Percentiles rank a stretch among this genome's conserved stretches.
phyloP scores from a whole-genome alignment of 2,797 vertebrate species.

The Zenarchopterus dispar region DNA sequence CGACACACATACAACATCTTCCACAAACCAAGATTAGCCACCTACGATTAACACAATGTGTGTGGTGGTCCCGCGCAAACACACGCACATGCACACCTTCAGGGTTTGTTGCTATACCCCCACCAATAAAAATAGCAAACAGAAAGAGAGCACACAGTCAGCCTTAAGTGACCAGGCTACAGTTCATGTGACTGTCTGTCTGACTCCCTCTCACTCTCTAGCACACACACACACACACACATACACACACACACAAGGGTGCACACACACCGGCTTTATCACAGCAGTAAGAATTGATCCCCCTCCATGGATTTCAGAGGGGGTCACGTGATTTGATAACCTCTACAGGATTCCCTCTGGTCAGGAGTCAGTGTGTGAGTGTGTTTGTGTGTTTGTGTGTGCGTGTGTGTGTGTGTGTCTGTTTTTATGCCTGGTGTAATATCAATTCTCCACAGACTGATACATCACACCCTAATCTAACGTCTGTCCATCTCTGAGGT shows the following conservation, averaged over 20 bases:
- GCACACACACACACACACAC: conserved; percentile 31
- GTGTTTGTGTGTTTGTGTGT: conserved; percentile 24
- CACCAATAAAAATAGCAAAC: conserved; percentile 70
- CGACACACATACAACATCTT: conserved; percentile 49
- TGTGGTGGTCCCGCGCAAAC: conserved; percentile 59
- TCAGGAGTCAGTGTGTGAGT: conserved; percentile 65
- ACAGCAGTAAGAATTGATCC: conserved; percentile 85
- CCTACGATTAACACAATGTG: conserved; percentile 70
- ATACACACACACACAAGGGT: conserved; percentile 21
- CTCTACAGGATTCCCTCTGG: conserved; percentile 87
- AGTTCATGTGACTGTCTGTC: conserved; percentile 69
- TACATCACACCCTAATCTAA: conserved; percentile 88
- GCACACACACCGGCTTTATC: conserved; percentile 54
- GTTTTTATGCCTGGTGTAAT: conserved; percentile 81
- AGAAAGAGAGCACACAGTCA: conserved; percentile 63
- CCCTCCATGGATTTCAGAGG: conserved; percentile 83
- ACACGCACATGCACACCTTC: conserved; percentile 58
- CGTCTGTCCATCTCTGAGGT: conserved; percentile 89
- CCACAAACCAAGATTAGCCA: conserved; percentile 76
- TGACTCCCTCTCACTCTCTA: conserved; percentile 3
- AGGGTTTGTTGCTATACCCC: conserved; percentile 64
- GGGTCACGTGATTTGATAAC: conserved; percentile 94
- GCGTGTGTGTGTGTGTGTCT: conserved; percentile 24
- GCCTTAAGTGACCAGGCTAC: conserved; percentile 70
- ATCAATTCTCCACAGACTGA: conserved; percentile 90